Percentiles rank a stretch among this genome's conserved stretches.
phyloP scores from a whole-genome alignment of 92 coral and sea anemone species.

The Umimayanthus kanabou region DNA sequence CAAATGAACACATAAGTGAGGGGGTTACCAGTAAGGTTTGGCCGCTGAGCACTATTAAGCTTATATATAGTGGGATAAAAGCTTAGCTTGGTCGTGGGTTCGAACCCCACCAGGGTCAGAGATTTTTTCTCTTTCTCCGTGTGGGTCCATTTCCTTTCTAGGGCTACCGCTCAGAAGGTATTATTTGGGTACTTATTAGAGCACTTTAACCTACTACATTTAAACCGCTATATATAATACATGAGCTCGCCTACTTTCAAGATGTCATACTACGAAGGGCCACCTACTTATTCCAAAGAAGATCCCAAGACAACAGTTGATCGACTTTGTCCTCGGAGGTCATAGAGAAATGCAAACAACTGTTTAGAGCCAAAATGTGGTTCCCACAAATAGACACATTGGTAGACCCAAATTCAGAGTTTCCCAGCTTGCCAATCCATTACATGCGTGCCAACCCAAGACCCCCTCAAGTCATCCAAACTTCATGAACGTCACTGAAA shows the following conservation, averaged over 20 bases:
- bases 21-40: too few relatives aligned
- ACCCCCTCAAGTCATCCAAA: not conserved
- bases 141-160: too few relatives aligned
- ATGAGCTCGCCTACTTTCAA: conserved; percentile 27
- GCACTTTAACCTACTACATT: too few relatives aligned
- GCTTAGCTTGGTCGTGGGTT: too few relatives aligned
- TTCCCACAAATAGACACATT: not conserved
- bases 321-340: conserved; percentile 3
- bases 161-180: too few relatives aligned
- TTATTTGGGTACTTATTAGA: too few relatives aligned
- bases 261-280: not conserved
- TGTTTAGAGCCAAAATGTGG: conserved; percentile 10
- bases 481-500: not conserved
- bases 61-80: too few relatives aligned
- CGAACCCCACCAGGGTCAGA: too few relatives aligned
- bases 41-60: too few relatives aligned
- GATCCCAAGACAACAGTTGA: conserved; percentile 4
- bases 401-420: not conserved
- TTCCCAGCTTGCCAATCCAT: conserved; percentile 7
- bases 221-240: too few relatives aligned
- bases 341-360: conserved; percentile 25
- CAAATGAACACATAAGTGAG: too few relatives aligned
- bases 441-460: not conserved
- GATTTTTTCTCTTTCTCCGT: too few relatives aligned
- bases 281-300: conserved; percentile 28